Conservation (phyloP, 2,888 invertebrate species). For the Pyrochroa serraticornis region DNA sequence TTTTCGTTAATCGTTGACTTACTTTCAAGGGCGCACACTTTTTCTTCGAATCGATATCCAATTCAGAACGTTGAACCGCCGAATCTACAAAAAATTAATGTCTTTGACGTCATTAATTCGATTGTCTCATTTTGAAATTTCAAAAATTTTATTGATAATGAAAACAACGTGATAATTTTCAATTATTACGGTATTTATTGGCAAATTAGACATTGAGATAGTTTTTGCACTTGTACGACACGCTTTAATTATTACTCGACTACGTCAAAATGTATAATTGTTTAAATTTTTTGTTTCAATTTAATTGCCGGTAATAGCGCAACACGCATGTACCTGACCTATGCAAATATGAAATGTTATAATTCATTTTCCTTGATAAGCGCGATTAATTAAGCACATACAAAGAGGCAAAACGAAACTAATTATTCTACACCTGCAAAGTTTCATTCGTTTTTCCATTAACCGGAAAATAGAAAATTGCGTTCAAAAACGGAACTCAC, state of each 20-base stretch:
- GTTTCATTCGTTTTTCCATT: too few species aligned
- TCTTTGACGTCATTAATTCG: not conserved
- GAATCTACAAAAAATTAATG: conserved; percentile 10
- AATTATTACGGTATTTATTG: too few species aligned
- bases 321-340: conserved; percentile 3
- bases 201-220: conserved; percentile 5
- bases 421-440: too few species aligned
- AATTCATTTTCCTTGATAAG: too few species aligned
- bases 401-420: too few species aligned
- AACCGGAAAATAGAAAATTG: too few species aligned
- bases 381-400: too few species aligned
- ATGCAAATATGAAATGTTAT: not conserved
- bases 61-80: conserved; percentile 23
- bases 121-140: conserved; percentile 2
- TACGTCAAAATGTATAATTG: not conserved
- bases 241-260: not conserved
- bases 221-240: conserved; percentile 5
- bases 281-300: too few species aligned
- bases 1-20: conserved; percentile 14
- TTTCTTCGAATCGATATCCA: conserved; percentile 19
- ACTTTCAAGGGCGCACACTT: conserved; percentile 20
- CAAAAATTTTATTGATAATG: not conserved
- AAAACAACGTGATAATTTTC: too few species aligned
- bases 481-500: too few species aligned
- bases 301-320: not conserved